phyloP scores from a whole-genome alignment of 2,113 vertebrate genomes.

The Myocastor coypus region DNA sequence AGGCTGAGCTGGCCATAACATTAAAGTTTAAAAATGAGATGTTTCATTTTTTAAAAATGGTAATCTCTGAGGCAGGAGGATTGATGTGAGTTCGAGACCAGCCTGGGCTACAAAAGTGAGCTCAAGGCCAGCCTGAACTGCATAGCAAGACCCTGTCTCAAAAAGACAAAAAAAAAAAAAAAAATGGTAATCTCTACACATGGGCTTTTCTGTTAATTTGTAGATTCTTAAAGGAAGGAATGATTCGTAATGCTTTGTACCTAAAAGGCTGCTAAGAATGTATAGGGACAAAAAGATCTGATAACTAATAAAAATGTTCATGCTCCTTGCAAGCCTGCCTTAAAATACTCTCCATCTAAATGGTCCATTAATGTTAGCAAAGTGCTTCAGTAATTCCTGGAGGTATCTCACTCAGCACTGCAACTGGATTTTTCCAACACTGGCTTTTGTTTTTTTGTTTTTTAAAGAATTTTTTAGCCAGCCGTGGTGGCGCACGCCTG shows the following conservation, averaged over 20 bases:
- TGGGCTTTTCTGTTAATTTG: not conserved
- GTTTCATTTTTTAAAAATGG: not conserved
- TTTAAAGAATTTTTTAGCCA: no score
- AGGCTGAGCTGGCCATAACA: no score
- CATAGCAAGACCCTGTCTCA: no score
- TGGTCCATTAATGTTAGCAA: not conserved
- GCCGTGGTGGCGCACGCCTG: no score
- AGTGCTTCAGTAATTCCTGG: slow-evolving; percentile 2
- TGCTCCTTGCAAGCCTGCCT: not conserved
- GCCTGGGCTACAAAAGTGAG: no score
- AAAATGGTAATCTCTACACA: not conserved
- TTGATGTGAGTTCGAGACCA: no score
- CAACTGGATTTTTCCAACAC: slow-evolving; percentile 3
- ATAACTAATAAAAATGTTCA: slow-evolving; percentile 44
- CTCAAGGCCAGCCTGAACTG: no score
- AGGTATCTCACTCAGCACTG: not conserved
- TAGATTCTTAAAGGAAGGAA: slow-evolving; percentile 45
- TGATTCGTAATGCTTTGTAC: slow-evolving; percentile 32
- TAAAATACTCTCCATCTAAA: not conserved
- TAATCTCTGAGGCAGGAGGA: no score
- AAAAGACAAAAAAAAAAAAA: no score
- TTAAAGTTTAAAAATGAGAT: no score
- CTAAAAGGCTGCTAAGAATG: not conserved
- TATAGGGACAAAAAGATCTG: not conserved
- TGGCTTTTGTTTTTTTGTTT: not conserved